phyloP scores from a whole-genome alignment of 2,888 invertebrate species.

The Elmis aenea region DNA sequence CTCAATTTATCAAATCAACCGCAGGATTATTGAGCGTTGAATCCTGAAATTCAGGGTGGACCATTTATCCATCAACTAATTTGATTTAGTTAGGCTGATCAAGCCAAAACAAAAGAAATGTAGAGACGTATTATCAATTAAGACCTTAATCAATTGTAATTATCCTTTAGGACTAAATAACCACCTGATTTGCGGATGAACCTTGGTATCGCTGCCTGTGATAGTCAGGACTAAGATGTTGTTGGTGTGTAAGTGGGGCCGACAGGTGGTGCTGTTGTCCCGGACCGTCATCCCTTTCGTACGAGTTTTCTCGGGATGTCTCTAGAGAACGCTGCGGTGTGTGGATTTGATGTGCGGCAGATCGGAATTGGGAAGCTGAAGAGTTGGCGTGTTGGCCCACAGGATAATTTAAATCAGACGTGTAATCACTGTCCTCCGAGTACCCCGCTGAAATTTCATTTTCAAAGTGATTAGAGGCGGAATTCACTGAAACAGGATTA shows the following conservation, averaged over 20 bases:
- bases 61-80: no score
- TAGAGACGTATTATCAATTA: no score
- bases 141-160: no score
- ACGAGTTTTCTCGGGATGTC: conserved; percentile 77
- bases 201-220: conserved; percentile 12
- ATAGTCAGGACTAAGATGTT: conserved; percentile 41
- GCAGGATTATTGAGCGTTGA: no score
- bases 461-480: conserved; percentile 41
- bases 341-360: conserved; percentile 71
- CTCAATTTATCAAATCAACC: no score
- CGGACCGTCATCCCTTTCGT: conserved; percentile 66
- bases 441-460: conserved; percentile 72
- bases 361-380: conserved; percentile 83
- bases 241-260: conserved; percentile 33
- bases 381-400: conserved; percentile 85
- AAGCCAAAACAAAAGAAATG: no score
- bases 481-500: conserved; percentile 40
- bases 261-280: conserved; percentile 34
- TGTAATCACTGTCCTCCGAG: conserved; percentile 96
- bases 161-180: no score
- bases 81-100: no score
- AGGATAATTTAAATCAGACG: conserved; percentile 92
- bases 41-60: no score
- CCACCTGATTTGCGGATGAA: conserved; percentile 14
- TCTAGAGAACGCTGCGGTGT: conserved; percentile 75